phyloP scores from a whole-genome alignment of 2,797 vertebrate species.

The Pelobates cultripes region DNA sequence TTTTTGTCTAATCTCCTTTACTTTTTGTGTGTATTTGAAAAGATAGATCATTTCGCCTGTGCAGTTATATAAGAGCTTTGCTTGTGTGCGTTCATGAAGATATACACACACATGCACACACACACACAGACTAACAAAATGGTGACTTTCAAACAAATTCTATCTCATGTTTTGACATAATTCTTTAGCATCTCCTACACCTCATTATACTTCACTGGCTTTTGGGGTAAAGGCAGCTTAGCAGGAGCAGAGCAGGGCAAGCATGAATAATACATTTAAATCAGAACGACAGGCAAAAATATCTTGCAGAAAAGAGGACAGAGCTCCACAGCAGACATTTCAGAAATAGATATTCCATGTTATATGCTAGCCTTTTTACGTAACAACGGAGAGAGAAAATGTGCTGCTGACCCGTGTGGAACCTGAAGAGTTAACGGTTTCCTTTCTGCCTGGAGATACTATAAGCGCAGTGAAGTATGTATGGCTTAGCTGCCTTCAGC shows the following conservation, averaged over 20 bases:
- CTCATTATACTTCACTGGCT: constrained; percentile 13
- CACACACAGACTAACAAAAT: not conserved
- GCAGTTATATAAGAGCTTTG: too few species aligned
- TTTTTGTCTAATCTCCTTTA: too few species aligned
- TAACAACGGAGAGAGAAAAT: not conserved
- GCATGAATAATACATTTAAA: constrained; percentile 20
- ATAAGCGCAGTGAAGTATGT: constrained; percentile 15
- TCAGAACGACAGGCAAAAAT: constrained; percentile 9
- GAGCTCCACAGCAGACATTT: not conserved
- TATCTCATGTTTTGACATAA: not conserved
- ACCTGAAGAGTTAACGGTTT: constrained; percentile 15
- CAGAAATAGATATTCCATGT: constrained; percentile 10
- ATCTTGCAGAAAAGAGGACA: constrained; percentile 7
- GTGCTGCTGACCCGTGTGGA: not conserved
- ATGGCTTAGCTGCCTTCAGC: constrained; percentile 4
- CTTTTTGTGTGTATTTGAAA: too few species aligned
- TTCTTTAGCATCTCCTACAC: constrained; percentile 6
- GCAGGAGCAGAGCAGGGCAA: constrained; percentile 2
- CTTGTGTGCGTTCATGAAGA: too few species aligned
- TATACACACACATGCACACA: too few species aligned
- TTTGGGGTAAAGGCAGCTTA: not conserved
- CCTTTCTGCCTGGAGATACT: not conserved
- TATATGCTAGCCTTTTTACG: not conserved
- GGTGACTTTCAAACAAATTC: not conserved
- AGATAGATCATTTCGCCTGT: too few species aligned